Evolutionary conservation across 2,888 invertebrate genomes (phyloP), one percentile per base, ranked within the genome.

Genomic region (Ochropleura leucogaster): DNA sequence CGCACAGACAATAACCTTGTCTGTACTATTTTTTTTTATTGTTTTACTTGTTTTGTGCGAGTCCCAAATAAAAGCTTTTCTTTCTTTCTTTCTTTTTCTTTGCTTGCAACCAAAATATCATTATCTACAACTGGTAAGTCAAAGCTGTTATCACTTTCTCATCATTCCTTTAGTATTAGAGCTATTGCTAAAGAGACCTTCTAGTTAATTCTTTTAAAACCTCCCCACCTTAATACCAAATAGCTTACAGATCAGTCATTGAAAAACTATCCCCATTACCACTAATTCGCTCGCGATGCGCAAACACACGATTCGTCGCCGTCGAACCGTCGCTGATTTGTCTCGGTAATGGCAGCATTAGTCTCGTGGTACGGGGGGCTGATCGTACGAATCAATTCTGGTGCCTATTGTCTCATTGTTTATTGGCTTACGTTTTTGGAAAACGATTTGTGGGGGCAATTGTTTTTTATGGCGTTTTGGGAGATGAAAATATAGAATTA

Each of bases 321-420:
- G 79, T 85, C 74, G 71, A 75, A 85, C 87, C 78, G 80, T 62
- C 64, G 76, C 83, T 86, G 89, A 90, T 91, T 90, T 90, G 90
- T 91, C 86, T 82, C 67, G 18, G 79, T 91, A 90, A 91, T 89
- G 83, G 85, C 44, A 18, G 74, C 87, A 90, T 91, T 89, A 88
- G 80, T 91, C 86, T 82, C 83, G 67, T 75, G 80, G 82, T 80
- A 71, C 74, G 60, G 67, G 82, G 67, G 77, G 64, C 65, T 86
- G 87, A 87, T 87, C 72, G 87, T 65, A 74, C 80, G 77, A 89
- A 90, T 89, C 89, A 87, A 88, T 89, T 88, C 72, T 68, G 71
- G 67, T 74, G 73, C 77, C 82, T 87, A 86, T 79, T 86, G 85
- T 87, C 86, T 83, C 87, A 73, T 84, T 85, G 85, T 87, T 85